phyloP scores from a whole-genome alignment of 2,888 invertebrate genomes.

The Oscheius sp. region DNA sequence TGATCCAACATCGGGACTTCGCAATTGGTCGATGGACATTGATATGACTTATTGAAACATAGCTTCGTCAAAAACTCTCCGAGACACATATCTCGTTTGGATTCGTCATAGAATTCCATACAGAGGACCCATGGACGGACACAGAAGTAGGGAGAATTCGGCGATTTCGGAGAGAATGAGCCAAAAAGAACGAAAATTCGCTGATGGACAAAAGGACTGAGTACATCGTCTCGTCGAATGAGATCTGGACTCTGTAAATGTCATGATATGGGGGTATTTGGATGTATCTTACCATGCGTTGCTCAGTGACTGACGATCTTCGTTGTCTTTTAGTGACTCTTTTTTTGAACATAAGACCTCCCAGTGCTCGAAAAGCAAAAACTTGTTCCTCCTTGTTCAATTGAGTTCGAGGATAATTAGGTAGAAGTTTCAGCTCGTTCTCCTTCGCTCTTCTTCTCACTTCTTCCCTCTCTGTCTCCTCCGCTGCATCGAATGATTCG shows the following conservation, averaged over 20 bases:
- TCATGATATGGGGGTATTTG: neutral
- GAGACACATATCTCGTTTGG: conserved; percentile 93
- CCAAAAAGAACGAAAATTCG: conserved; percentile 87
- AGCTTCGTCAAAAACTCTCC: conserved; percentile 85
- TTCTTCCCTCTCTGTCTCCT: conserved; percentile 20
- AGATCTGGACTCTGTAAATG: conserved; percentile 7
- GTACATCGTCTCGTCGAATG: conserved; percentile 66
- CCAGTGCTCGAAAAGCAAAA: conserved; percentile 87
- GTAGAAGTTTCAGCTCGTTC: conserved; percentile 7
- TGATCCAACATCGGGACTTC: conserved; percentile 87
- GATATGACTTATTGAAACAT: conserved; percentile 79
- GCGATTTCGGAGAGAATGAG: conserved; percentile 59
- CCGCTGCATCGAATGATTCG: conserved; percentile 34
- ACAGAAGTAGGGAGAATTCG: conserved; percentile 85
- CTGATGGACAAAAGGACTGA: conserved; percentile 76
- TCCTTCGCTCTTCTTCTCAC: conserved; percentile 29
- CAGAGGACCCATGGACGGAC: conserved; percentile 87
- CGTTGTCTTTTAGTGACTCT: conserved; percentile 34
- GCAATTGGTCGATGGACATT: conserved; percentile 83
- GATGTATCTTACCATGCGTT: conserved; percentile 10
- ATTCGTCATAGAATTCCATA: conserved; percentile 90
- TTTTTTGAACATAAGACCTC: conserved; percentile 75
- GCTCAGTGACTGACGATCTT: conserved; percentile 9
- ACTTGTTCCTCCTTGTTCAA: conserved; percentile 70
- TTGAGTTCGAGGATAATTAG: neutral